Evolutionary conservation across 2,797 vertebrate genomes (phyloP), one percentile per base, ranked within the genome.

Genomic region (Catamblyrhynchus diadema): DNA sequence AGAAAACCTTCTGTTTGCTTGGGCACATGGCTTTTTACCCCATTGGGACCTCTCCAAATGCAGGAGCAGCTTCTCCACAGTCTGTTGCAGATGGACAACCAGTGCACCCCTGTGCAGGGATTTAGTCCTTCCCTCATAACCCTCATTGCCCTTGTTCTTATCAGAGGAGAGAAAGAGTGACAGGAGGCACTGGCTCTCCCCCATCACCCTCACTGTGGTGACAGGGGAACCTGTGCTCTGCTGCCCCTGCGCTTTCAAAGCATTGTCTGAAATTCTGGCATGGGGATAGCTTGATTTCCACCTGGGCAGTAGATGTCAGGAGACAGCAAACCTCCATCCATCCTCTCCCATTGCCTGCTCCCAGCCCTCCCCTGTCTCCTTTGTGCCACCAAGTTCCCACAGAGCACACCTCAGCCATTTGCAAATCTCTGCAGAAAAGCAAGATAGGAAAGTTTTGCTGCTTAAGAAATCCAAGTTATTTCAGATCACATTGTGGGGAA

Each of bases 131-230:
- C 3, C 2, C 28, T 65, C 17, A 14, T 15, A 21, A 33, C 7
- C n/a, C 0, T 1, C 20, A 1, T 12, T 30, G 33, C 32, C 72
- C 47, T 51, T 24, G 19, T 24, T 30, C 1, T 5, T 30, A 39
- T 24, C 47, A 32, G 30, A 35, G 28, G 14, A 79, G 21, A 5
- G 56, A 30, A 60, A 23, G 27, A 57, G 35, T 1, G 17, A 18
- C 3, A 41, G 57, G 32, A 28, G 27, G 20, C 0, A 1, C 35
- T 23, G 44, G 44, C 22, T 50, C 41, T 66, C 3, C 42, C 24
- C 5, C 19, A 35, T 19, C 0, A 0, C 25, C 28, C 22, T 47
- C 8, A 0, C 24, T 8, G 0, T 25, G 35, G n/a, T 20, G 17
- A 50, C 51, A 50, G 2, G 6, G 21, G 6, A 62, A 14, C 30